Percentiles rank a stretch among this genome's conserved stretches.
These are phyloP conservation scores for Andrena camellia DNA, from an alignment of 2,888 invertebrate genomes.

Conservation along the genomic window DNA sequence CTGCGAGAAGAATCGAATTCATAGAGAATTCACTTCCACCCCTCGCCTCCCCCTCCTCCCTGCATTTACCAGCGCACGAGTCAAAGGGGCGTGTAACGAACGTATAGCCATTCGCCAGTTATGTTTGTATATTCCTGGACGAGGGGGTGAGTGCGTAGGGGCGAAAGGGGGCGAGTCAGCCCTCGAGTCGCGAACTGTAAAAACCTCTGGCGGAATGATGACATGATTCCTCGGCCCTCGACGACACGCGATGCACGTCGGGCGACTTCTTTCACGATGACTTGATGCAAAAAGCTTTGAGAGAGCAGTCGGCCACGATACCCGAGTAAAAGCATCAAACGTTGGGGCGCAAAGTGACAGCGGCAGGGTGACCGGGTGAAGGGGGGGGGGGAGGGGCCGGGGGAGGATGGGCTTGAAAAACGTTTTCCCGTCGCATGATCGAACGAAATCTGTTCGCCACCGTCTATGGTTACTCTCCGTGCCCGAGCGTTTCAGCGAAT, in stretches of 20 bases:
- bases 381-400: conserved; percentile 6
- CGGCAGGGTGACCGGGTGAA: conserved; percentile 1
- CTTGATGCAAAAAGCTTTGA: conserved; percentile 61
- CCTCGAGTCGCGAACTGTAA: conserved; percentile 25
- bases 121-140: conserved; percentile 9
- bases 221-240: conserved; percentile 45
- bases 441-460: conserved; percentile 53
- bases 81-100: conserved; percentile 36
- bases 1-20: conserved; percentile 25
- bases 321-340: conserved; percentile 65
- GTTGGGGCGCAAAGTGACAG: conserved; percentile 50
- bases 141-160: background rate
- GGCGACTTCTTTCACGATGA: conserved; percentile 42
- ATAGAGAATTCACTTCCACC: conserved; percentile 8
- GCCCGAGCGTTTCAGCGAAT: conserved; percentile 39
- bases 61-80: background rate
- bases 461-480: conserved; percentile 57
- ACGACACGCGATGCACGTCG: conserved; percentile 11
- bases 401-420: conserved; percentile 22
- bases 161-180: background rate
- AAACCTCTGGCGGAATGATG: conserved; percentile 37
- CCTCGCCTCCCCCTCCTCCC: background rate
- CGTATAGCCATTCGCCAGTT: conserved; percentile 52
- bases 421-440: conserved; percentile 51
- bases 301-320: conserved; percentile 49